These are phyloP conservation scores for Florisuga fusca DNA, from an alignment of 2,797 vertebrate species.

Conservation along the genomic window DNA sequence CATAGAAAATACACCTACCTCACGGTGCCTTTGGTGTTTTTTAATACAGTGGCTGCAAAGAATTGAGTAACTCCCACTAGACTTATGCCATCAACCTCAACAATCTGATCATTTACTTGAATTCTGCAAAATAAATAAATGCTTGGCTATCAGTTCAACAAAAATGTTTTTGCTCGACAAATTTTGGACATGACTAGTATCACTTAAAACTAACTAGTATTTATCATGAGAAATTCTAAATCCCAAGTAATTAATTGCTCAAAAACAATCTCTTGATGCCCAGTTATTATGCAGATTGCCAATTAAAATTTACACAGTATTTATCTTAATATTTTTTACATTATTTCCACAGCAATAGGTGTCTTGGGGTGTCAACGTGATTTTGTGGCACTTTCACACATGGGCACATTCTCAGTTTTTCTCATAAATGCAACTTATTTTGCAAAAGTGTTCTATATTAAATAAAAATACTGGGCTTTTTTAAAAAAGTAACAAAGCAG, in stretches of 20 bases:
- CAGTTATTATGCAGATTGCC: background rate
- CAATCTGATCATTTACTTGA: slow-evolving; percentile 94
- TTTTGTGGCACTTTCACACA: background rate
- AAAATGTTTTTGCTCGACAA: background rate
- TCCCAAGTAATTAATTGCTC: background rate
- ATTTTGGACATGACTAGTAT: background rate
- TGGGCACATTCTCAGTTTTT: background rate
- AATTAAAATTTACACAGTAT: background rate
- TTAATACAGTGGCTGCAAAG: slow-evolving; percentile 93
- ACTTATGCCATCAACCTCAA: slow-evolving; percentile 92
- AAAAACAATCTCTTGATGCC: background rate
- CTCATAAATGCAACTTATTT: background rate
- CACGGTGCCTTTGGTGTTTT: slow-evolving; percentile 94
- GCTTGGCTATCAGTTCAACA: background rate
- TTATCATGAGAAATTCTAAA: background rate
- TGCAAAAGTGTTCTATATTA: background rate
- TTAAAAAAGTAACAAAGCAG: background rate
- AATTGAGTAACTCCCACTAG: slow-evolving; percentile 93
- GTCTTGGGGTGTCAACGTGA: background rate
- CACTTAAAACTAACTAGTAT: background rate
- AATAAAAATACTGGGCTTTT: background rate
- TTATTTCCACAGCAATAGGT: background rate
- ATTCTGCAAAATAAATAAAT: slow-evolving; percentile 81
- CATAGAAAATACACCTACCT: slow-evolving; percentile 75
- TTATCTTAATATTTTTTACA: background rate